Evolutionary conservation across 2,113 vertebrate genomes (phyloP).

Genomic region (Gymnogyps californianus): DNA sequence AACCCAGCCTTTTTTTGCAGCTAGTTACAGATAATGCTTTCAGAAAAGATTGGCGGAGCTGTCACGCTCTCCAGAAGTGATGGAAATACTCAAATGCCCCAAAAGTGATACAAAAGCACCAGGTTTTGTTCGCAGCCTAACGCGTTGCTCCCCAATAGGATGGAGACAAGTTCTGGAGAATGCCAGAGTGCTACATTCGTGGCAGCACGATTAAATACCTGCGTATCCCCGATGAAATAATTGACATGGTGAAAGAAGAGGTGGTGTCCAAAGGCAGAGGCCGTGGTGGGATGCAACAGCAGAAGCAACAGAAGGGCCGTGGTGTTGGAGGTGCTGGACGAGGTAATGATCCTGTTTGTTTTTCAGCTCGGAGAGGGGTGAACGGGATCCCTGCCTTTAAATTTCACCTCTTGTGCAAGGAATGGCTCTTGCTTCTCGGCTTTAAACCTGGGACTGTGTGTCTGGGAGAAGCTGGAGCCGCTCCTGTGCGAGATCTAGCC

Average conservation of each 20-base stretch:
- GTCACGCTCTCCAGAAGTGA: accelerated
- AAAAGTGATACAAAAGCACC: accelerated
- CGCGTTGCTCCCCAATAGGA: slow-evolving; percentile 68
- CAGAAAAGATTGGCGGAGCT: neutral
- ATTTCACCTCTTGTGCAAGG: neutral
- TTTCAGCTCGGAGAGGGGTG: neutral
- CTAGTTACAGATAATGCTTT: accelerated
- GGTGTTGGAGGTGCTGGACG: slow-evolving; percentile 86
- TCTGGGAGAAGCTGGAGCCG: neutral
- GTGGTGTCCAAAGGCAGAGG: slow-evolving; percentile 92
- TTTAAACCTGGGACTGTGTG: neutral
- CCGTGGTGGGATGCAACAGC: slow-evolving; percentile 90
- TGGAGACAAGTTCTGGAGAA: slow-evolving; percentile 98
- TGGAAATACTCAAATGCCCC: accelerated
- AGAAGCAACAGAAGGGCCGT: slow-evolving; percentile 91
- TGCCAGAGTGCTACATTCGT: slow-evolving; percentile 96
- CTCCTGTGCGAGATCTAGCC: neutral
- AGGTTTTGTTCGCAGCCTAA: neutral
- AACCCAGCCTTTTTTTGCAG: accelerated
- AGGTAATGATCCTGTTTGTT: slow-evolving; percentile 69
- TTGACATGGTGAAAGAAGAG: slow-evolving; percentile 98
- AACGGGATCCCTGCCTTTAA: neutral
- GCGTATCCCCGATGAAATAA: slow-evolving; percentile 95
- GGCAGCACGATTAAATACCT: slow-evolving; percentile 98
- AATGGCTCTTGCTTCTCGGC: accelerated